Evolutionary conservation across 2,888 invertebrate species (phyloP).

Genomic region (Synanthedon andrenaeformis): DNA sequence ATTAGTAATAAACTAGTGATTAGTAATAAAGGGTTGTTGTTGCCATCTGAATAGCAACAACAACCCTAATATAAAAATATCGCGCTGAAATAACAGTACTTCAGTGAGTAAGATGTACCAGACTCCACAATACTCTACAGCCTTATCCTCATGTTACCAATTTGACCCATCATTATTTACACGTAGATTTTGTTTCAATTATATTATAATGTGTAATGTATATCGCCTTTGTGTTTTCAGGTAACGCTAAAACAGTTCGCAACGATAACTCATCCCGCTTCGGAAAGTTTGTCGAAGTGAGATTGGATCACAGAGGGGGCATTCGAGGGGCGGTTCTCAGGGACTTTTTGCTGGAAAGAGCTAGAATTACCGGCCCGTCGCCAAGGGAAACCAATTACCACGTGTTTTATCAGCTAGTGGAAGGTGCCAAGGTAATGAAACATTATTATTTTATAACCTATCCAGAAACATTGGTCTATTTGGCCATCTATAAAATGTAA

Average conservation of each 20-base stretch:
- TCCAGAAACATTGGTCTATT: not conserved
- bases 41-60: not conserved
- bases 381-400: conserved; percentile 91
- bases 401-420: conserved; percentile 91
- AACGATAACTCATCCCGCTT: conserved; percentile 95
- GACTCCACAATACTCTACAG: no score
- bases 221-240: conserved; percentile 44
- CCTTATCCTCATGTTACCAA: no score
- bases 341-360: conserved; percentile 91
- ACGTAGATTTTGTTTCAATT: no score
- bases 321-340: conserved; percentile 93
- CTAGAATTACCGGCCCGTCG: conserved; percentile 90
- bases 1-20: no score
- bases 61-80: not conserved
- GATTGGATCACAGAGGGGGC: conserved; percentile 88
- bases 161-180: no score
- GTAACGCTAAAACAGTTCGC: conserved; percentile 92
- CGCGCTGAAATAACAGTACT: not conserved
- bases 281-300: conserved; percentile 96
- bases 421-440: conserved; percentile 78
- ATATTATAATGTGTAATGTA: no score
- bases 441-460: not conserved
- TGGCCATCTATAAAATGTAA: no score
- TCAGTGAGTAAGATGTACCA: no score
- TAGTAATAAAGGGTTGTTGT: no score